Evolutionary conservation across 2,797 vertebrate species (phyloP).

Genomic region (Pantherophis alleghaniensis): DNA sequence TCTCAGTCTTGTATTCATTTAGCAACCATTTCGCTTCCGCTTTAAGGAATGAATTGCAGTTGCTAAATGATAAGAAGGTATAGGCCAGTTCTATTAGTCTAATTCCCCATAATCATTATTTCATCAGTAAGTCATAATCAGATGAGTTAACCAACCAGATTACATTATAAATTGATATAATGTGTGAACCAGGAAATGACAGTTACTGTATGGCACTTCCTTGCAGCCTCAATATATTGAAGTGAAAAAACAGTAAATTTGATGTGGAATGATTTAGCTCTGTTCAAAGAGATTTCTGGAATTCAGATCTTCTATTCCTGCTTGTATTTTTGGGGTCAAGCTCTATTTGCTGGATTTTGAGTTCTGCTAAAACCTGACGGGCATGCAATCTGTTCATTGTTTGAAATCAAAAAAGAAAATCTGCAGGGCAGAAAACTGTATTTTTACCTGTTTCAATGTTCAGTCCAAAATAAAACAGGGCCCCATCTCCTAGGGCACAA

Average conservation of each 20-base stretch:
- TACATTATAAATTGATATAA: background rate
- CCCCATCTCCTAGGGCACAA: slow-evolving; percentile 96
- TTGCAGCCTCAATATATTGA: background rate
- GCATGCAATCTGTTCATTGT: background rate
- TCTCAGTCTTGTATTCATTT: background rate
- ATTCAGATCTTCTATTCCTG: background rate
- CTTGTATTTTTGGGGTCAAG: background rate
- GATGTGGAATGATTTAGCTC: background rate
- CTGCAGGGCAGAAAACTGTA: background rate
- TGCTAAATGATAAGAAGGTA: background rate
- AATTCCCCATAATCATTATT: background rate
- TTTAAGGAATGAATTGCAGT: background rate
- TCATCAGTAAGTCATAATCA: background rate
- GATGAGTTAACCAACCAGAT: background rate
- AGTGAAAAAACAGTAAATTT: background rate
- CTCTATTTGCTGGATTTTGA: background rate
- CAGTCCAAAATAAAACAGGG: slow-evolving; percentile 97
- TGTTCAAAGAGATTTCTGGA: background rate
- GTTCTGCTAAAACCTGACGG: background rate
- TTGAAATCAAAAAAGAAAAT: background rate
- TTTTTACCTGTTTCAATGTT: slow-evolving; percentile 88
- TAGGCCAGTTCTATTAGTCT: background rate
- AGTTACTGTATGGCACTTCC: background rate
- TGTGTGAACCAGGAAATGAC: background rate
- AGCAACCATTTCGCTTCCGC: background rate